Percentiles rank a stretch among this genome's conserved stretches.
Evolutionary conservation across 2,888 invertebrate species (phyloP).

Genomic region (Poecilus cupreus): DNA sequence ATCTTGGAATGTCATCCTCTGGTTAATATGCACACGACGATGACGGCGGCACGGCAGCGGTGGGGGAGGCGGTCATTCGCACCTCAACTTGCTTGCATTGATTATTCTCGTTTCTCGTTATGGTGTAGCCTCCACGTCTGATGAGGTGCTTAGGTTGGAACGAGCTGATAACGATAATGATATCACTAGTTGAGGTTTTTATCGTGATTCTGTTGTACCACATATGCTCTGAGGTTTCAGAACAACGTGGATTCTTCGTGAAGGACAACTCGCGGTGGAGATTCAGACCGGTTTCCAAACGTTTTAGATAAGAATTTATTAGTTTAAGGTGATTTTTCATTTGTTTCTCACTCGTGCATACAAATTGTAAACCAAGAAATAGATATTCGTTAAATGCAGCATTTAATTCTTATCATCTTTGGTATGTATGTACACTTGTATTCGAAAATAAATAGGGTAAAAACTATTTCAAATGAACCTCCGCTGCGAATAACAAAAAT

Average conservation of each 20-base stretch:
- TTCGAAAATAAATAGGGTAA: too few species aligned
- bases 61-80: conserved; percentile 41
- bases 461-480: too few species aligned
- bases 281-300: too few species aligned
- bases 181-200: background rate
- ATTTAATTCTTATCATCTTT: too few species aligned
- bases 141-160: conserved; percentile 1
- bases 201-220: background rate
- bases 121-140: background rate
- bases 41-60: background rate
- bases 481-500: too few species aligned
- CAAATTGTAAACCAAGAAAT: too few species aligned
- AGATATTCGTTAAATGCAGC: too few species aligned
- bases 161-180: background rate
- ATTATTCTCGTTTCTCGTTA: conserved; percentile 51
- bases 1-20: background rate
- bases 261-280: too few species aligned
- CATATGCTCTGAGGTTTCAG: background rate
- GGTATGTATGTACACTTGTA: too few species aligned
- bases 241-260: background rate
- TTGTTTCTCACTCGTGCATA: too few species aligned
- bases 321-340: too few species aligned
- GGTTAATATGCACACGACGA: conserved; percentile 25
- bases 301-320: too few species aligned
- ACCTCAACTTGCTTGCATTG: conserved; percentile 54